A percentile compares a stretch with the other conserved stretches of the same genome.
Evolutionary conservation across 2,888 invertebrate genomes (phyloP).

Genomic region (Caenorhabditis becei): DNA sequence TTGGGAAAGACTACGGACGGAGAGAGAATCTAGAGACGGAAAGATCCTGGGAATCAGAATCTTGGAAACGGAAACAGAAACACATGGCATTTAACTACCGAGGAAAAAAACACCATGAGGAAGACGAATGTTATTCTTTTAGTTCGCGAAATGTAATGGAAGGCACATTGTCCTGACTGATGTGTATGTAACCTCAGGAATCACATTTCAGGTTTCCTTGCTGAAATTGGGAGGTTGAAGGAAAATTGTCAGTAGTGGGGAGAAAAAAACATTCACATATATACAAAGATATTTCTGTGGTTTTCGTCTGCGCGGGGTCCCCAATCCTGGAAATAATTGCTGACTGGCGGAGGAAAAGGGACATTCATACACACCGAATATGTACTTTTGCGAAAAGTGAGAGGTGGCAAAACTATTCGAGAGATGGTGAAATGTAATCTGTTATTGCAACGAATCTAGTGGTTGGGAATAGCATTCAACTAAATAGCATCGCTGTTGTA

Average conservation of each 20-base stretch:
- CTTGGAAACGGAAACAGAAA: slow-evolving; percentile 13
- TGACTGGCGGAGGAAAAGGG: slow-evolving; percentile 19
- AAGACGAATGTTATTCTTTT: not conserved
- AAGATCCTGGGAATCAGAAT: not conserved
- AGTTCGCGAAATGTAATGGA: not conserved
- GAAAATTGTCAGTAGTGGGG: not conserved
- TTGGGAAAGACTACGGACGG: not conserved
- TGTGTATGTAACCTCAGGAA: not conserved
- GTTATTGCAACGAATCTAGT: not conserved
- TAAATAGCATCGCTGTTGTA: too few species aligned
- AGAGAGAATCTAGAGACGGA: not conserved
- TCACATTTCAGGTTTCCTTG: not conserved
- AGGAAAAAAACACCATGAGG: slow-evolving; percentile 22
- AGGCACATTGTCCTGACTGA: not conserved
- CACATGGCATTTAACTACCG: slow-evolving; percentile 35
- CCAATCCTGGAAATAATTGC: slow-evolving; percentile 34
- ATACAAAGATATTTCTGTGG: slow-evolving; percentile 15
- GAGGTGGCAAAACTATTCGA: not conserved
- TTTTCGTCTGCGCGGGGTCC: slow-evolving; percentile 1
- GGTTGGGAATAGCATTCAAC: too few species aligned
- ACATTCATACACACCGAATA: slow-evolving; percentile 24
- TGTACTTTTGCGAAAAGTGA: slow-evolving; percentile 23
- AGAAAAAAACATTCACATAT: slow-evolving; percentile 5
- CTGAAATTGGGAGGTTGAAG: not conserved
- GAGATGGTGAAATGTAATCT: not conserved